phyloP scores from a whole-genome alignment of 2,888 invertebrate species.

The Dascillus cervinus region DNA sequence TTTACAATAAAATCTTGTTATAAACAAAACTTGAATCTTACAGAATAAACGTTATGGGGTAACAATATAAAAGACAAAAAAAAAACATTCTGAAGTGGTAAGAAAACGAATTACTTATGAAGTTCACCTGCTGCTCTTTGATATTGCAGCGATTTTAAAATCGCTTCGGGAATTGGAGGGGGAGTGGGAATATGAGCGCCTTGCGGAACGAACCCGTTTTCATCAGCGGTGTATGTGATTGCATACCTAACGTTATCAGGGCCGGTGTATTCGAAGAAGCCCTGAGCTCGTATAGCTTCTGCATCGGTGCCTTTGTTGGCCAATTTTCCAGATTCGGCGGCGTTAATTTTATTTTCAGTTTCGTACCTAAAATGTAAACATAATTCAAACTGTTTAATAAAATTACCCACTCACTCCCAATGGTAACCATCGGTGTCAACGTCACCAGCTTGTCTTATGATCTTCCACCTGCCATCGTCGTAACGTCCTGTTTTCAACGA shows the following conservation, averaged over 20 bases:
- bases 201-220: slow-evolving; percentile 50
- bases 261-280: slow-evolving; percentile 61
- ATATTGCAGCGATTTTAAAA: slow-evolving; percentile 25
- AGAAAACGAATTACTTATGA: too few species aligned
- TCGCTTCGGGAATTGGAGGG: slow-evolving; percentile 33
- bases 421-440: slow-evolving; percentile 50
- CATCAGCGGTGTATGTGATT: slow-evolving; percentile 54
- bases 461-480: slow-evolving; percentile 42
- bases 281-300: slow-evolving; percentile 54
- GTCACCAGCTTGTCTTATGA: slow-evolving; percentile 48
- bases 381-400: too few species aligned
- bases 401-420: slow-evolving; percentile 31
- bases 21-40: too few species aligned
- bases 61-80: too few species aligned
- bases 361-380: slow-evolving; percentile 41
- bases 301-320: slow-evolving; percentile 45
- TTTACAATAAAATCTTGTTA: too few species aligned
- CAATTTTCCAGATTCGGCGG: slow-evolving; percentile 50
- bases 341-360: slow-evolving; percentile 49
- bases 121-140: slow-evolving; percentile 15
- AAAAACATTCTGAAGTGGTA: too few species aligned
- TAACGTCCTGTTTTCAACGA: slow-evolving; percentile 22
- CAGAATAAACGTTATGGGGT: too few species aligned
- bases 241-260: slow-evolving; percentile 52
- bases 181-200: slow-evolving; percentile 46